Base-by-base conservation (phyloP, 2,888 invertebrate genomes). In the Muscina levida region DNA sequence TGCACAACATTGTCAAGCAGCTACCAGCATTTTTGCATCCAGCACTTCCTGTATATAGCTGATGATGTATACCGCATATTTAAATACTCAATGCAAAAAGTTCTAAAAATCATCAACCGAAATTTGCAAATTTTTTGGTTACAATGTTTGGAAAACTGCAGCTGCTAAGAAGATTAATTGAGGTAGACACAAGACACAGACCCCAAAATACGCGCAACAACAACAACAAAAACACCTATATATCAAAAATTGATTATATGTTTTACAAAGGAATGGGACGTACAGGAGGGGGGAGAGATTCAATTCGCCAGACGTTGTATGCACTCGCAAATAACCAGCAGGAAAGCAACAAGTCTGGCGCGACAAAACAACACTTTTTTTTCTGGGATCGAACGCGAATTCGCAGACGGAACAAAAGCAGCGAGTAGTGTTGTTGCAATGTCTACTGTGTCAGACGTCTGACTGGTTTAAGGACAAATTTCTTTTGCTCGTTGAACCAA, bases 321-420 rank as follows among this genome's bases (percentile, higher is more conserved):
- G n/a, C n/a, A n/a, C n/a, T n/a, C n/a, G n/a, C n/a, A n/a, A n/a
- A 65, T 11, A 62, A 68, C 11, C 76, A 76, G 76, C 76, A 76
- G 70, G 70, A 76, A 70, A 70, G 76, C 62, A 44, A 68, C 62
- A 71, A 70, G 65, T 70, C 65, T 70, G 76, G 53, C 76, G 76
- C 70, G 76, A 76, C 70, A 71, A 71, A 71, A 71, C 71, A 59
- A 67, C 68, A 72, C 68, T 77, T 72, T 72, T 56, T 75, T 67
- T 67, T 24, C 11, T 11, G 8, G 59, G 31, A 17, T 15, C 6
- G 31, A 8, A 31, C 8, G 5, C 44, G 11, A n/a, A 26, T 13
- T 13, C 26, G 24, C 24, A 26, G 26, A 53, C 24, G 8, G 17
- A 26, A 24, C 1, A 11, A 26, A n/a, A 26, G 37, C 57, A 57